A percentile compares a stretch with the other conserved stretches of the same genome.
phyloP scores from a whole-genome alignment of 2,113 vertebrate species.

The Himantopus leucocephalus region DNA sequence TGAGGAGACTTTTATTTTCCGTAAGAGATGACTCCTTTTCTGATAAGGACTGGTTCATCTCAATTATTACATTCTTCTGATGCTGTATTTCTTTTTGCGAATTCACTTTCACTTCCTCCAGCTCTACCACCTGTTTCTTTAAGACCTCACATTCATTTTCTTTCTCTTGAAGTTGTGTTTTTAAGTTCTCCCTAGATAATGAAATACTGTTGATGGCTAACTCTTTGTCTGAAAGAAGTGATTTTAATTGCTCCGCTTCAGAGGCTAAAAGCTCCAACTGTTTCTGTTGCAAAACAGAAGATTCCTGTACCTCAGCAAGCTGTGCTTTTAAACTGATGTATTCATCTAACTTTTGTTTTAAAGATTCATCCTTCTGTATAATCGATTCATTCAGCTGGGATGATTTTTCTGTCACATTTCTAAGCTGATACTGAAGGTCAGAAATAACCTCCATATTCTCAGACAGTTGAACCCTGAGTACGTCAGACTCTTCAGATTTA shows the following conservation, averaged over 20 bases:
- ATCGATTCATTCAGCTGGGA: slow-evolving; percentile 60
- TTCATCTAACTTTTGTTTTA: slow-evolving; percentile 73
- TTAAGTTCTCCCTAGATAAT: slow-evolving; percentile 60
- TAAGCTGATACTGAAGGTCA: slow-evolving; percentile 71
- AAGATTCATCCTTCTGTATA: slow-evolving; percentile 67
- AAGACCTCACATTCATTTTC: slow-evolving; percentile 73
- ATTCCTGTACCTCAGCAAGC: slow-evolving; percentile 69
- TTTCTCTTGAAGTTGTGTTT: slow-evolving; percentile 66
- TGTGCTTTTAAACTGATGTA: slow-evolving; percentile 54
- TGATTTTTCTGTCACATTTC: slow-evolving; percentile 39
- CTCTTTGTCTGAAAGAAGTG: slow-evolving; percentile 75
- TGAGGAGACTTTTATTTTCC: slow-evolving; percentile 60
- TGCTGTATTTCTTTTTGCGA: slow-evolving; percentile 63
- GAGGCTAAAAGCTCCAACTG: slow-evolving; percentile 65
- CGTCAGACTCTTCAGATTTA: slow-evolving; percentile 70
- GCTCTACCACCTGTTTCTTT: slow-evolving; percentile 69
- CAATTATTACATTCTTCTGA: slow-evolving; percentile 60
- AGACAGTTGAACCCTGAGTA: slow-evolving; percentile 71
- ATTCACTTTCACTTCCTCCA: slow-evolving; percentile 68
- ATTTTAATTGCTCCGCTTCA: slow-evolving; percentile 70
- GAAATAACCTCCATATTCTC: slow-evolving; percentile 76
- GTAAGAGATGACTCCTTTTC: slow-evolving; percentile 67
- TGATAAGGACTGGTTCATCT: slow-evolving; percentile 53
- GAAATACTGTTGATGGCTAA: slow-evolving; percentile 33
- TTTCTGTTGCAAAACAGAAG: slow-evolving; percentile 47